These are phyloP conservation scores for Idaea dimidiata DNA, from an alignment of 2,888 invertebrate species.

Conservation along the genomic window DNA sequence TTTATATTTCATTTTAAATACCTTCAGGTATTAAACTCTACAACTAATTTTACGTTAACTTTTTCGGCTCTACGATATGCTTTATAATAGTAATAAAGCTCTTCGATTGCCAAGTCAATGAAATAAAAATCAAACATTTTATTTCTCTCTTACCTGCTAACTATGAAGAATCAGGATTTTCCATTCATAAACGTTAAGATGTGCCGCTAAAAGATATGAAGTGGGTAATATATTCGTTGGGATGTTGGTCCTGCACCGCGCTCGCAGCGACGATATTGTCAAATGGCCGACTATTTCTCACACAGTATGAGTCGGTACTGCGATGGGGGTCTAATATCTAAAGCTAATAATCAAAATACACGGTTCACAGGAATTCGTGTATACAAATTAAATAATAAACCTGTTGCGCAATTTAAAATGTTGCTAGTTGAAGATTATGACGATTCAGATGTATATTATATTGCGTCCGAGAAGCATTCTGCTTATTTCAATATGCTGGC, in stretches of 20 bases:
- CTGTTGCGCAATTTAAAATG: constrained; percentile 56
- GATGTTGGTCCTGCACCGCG: constrained; percentile 47
- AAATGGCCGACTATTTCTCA: constrained; percentile 69
- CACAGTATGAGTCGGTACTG: constrained; percentile 63
- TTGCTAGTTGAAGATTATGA: constrained; percentile 50
- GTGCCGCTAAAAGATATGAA: constrained; percentile 48
- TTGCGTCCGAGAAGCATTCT: constrained; percentile 39
- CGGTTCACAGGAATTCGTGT: constrained; percentile 58
- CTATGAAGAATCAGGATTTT: constrained; percentile 33
- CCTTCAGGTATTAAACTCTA: background rate
- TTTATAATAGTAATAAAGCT: too few species aligned
- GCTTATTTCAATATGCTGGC: constrained; percentile 33
- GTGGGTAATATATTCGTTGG: constrained; percentile 46
- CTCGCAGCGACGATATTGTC: constrained; percentile 59
- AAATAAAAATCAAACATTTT: background rate
- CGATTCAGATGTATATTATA: constrained; percentile 49
- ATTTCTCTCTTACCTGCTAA: constrained; percentile 4
- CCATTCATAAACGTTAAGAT: constrained; percentile 41
- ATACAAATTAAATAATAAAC: constrained; percentile 65
- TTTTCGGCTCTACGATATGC: background rate
- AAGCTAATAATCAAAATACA: constrained; percentile 66
- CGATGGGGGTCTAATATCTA: constrained; percentile 65
- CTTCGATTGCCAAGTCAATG: too few species aligned
- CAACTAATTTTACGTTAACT: background rate
- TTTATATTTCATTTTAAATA: background rate